Evolutionary conservation across 2,888 invertebrate genomes (phyloP).

Genomic region (Zootermopsis nevadensis): DNA sequence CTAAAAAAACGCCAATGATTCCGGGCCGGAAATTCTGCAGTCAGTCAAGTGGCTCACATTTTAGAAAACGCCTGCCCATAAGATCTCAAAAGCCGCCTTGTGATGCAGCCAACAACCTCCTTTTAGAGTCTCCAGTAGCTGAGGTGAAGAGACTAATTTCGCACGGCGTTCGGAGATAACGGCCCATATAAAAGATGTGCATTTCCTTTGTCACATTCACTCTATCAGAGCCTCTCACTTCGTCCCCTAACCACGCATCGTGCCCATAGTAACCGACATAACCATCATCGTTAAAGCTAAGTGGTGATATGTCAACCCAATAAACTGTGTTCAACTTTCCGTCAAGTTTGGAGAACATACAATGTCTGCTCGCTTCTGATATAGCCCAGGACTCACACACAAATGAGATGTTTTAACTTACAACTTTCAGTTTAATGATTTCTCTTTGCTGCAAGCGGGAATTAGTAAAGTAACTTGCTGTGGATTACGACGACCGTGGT

Average conservation of each 20-base stretch:
- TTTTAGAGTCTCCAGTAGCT: slow-evolving; percentile 17
- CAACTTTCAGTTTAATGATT: no score
- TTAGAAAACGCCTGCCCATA: background rate
- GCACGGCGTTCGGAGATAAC: slow-evolving; percentile 37
- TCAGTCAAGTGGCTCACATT: background rate
- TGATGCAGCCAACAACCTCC: slow-evolving; percentile 23
- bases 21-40: no score
- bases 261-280: slow-evolving; percentile 9
- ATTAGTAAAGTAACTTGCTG: no score
- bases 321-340: slow-evolving; percentile 21
- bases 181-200: slow-evolving; percentile 28
- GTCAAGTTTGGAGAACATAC: background rate
- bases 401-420: no score
- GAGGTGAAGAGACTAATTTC: slow-evolving; percentile 25
- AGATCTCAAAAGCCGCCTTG: slow-evolving; percentile 3
- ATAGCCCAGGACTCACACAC: no score
- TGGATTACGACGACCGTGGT: no score
- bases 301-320: slow-evolving; percentile 36
- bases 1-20: no score
- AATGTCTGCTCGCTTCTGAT: background rate
- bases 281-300: slow-evolving; percentile 36
- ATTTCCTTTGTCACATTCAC: slow-evolving; percentile 14
- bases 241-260: background rate
- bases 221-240: background rate
- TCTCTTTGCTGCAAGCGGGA: no score